Percentiles rank a stretch among this genome's conserved stretches.
phyloP scores from a whole-genome alignment of 2,113 vertebrate genomes.

The Tragelaphus strepsiceros region DNA sequence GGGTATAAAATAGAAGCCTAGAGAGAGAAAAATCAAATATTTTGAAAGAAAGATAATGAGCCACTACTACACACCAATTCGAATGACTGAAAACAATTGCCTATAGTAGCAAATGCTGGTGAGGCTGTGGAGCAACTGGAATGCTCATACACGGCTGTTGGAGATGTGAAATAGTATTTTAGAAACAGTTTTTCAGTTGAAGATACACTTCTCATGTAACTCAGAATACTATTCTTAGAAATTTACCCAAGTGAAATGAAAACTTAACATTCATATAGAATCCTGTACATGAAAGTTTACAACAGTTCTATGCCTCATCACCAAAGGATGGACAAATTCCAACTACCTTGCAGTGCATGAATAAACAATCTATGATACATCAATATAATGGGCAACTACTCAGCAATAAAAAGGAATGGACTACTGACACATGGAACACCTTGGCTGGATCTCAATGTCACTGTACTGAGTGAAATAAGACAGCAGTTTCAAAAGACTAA shows the following conservation, averaged over 20 bases:
- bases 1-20: background rate
- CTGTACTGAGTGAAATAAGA: background rate
- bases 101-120: background rate
- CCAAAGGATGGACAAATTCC: background rate
- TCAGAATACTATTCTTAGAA: background rate
- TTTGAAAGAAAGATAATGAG: background rate
- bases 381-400: background rate
- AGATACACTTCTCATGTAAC: background rate
- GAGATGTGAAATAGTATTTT: background rate
- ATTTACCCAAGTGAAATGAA: background rate
- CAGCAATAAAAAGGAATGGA: background rate
- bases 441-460: background rate
- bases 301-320: background rate
- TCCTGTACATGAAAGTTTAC: background rate
- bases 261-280: background rate
- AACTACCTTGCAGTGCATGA: background rate
- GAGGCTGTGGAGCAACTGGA: background rate
- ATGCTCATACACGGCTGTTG: background rate
- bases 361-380: background rate
- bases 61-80: background rate
- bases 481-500: background rate
- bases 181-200: background rate
- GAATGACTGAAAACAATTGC: background rate
- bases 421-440: rapidly evolving
- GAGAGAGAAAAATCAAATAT: background rate